Conservation (phyloP, 2,113 vertebrate genomes). For the Myrmecophaga tridactyla region DNA sequence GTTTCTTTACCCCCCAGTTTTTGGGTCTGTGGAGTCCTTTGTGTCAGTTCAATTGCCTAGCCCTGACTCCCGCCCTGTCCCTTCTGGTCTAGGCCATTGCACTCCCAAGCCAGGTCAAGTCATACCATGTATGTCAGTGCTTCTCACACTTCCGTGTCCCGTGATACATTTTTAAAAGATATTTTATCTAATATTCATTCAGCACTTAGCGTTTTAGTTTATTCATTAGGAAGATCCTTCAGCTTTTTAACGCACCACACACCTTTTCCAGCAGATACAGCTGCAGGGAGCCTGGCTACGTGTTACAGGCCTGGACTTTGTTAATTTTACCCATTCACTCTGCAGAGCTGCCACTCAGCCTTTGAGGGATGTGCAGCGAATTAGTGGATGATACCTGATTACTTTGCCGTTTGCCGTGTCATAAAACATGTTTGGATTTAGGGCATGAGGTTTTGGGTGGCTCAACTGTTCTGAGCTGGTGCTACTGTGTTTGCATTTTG, state of each 20-base stretch:
- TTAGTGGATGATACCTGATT: neutral
- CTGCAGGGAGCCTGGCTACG: neutral
- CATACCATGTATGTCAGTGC: neutral
- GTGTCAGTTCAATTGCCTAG: neutral
- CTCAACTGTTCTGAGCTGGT: neutral
- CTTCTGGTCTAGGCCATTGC: neutral
- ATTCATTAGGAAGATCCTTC: neutral
- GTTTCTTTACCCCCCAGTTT: neutral
- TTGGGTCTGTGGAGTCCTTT: neutral
- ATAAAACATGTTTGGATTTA: neutral
- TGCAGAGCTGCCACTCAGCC: neutral
- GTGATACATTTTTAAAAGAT: neutral
- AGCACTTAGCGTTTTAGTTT: neutral
- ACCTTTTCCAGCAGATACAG: neutral
- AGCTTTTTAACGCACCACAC: neutral
- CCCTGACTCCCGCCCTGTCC: rapidly evolving
- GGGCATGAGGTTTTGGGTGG: neutral
- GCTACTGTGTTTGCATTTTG: neutral
- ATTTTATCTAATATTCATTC: neutral
- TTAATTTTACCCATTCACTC: neutral
- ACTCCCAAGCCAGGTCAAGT: neutral
- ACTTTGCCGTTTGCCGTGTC: neutral
- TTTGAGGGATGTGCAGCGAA: neutral
- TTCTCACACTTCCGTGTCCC: no score
- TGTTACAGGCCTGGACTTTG: neutral